Percentiles rank a stretch among this genome's conserved stretches.
phyloP scores from a whole-genome alignment of 1,140 invertebrate species.

The Orussus abietinus region DNA sequence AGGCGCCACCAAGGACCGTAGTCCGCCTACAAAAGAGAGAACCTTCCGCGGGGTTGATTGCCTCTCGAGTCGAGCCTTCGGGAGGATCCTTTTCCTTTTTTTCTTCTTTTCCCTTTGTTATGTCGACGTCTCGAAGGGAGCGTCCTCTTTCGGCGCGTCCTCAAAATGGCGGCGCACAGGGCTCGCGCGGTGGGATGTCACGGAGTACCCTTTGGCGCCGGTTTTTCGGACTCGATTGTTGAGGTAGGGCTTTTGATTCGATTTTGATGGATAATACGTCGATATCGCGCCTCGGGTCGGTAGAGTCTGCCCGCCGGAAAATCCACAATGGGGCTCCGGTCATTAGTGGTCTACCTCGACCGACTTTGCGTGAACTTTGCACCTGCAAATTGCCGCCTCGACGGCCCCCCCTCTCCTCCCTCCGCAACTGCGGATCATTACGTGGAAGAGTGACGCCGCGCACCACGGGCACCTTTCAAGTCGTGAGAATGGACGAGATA shows the following conservation, averaged over 20 bases:
- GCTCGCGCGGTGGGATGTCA: too few relatives aligned
- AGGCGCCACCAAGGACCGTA: conserved; percentile 42
- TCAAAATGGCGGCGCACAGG: too few relatives aligned
- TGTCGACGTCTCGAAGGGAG: not conserved
- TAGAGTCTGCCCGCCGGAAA: conserved; percentile 31
- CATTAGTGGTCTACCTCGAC: conserved; percentile 32
- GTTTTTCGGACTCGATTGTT: too few relatives aligned
- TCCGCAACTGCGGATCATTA: conserved; percentile 16
- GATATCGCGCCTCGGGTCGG: too few relatives aligned
- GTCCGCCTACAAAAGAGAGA: conserved; percentile 10
- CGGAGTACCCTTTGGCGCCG: too few relatives aligned
- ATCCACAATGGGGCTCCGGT: conserved; percentile 17
- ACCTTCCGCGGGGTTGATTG: conserved; percentile 3
- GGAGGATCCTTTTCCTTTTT: conserved; percentile 1
- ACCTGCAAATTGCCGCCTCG: conserved; percentile 38
- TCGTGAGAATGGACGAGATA: too few relatives aligned
- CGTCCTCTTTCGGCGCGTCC: too few relatives aligned
- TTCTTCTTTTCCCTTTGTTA: conserved; percentile 7
- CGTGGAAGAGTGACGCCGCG: too few relatives aligned
- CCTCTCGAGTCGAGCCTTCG: not conserved
- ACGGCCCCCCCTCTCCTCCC: conserved; percentile 14
- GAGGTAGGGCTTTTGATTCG: too few relatives aligned
- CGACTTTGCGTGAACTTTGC: conserved; percentile 40
- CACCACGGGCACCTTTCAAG: too few relatives aligned
- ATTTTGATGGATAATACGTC: too few relatives aligned